phyloP scores from a whole-genome alignment of 2,113 vertebrate species.

The Callorhinus ursinus region DNA sequence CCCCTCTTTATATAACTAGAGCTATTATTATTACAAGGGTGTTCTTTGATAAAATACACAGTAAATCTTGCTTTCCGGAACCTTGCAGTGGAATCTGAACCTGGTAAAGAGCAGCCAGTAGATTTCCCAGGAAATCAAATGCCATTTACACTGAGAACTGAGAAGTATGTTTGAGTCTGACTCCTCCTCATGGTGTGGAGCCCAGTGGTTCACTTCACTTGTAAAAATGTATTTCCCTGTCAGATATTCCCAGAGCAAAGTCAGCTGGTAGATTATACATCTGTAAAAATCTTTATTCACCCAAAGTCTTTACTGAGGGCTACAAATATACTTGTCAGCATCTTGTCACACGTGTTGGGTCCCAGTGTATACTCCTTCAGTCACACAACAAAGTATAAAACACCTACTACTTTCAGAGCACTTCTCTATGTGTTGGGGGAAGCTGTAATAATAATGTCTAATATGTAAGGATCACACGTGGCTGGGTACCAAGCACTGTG shows the following conservation, averaged over 20 bases:
- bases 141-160: slow-evolving; percentile 46
- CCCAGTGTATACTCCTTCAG: not conserved
- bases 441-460: not conserved
- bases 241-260: slow-evolving; percentile 3
- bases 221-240: slow-evolving; percentile 52
- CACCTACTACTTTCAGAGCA: not conserved
- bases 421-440: not conserved
- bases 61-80: slow-evolving; percentile 24
- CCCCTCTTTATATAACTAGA: not conserved
- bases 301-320: not conserved
- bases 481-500: not conserved
- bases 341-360: not conserved
- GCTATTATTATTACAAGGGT: slow-evolving; percentile 34
- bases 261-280: not conserved
- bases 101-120: slow-evolving; percentile 35
- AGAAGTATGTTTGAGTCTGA: not conserved
- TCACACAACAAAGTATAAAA: not conserved
- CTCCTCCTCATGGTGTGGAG: not conserved
- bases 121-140: slow-evolving; percentile 63
- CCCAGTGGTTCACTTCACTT: slow-evolving; percentile 15
- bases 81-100: not conserved
- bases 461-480: not conserved
- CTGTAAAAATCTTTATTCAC: not conserved
- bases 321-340: slow-evolving; percentile 19
- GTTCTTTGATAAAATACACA: not conserved